Base-by-base conservation (phyloP, 2,888 invertebrate species). In the Tortricodes alternella region DNA sequence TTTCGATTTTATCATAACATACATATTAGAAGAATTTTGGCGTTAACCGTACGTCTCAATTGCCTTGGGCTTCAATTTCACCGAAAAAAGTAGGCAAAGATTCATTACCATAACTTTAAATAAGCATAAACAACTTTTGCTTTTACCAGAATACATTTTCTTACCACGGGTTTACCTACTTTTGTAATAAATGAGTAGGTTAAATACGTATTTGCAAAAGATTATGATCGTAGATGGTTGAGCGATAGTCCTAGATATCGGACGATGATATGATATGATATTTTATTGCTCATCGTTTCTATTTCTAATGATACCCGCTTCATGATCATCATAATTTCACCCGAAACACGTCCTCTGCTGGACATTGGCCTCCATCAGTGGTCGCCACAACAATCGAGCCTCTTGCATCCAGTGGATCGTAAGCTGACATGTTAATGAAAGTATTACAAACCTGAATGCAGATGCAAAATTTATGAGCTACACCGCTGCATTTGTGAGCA, bases 31-130 rank as follows among this genome's bases (percentile, higher is more conserved):
- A n/a, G n/a, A n/a, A n/a, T n/a, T n/a, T n/a, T n/a, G n/a, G n/a
- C n/a, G n/a, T 29, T 9, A 29, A 29, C n/a, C 9, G 29, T 29
- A n/a, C n/a, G n/a, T 11, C 16, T 24, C 24, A 41, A 15, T 24
- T 16, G 37, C 48, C 19, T 2, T 0, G 6, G 19, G 44, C 39
- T 39, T 32, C 29, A 39, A 32, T 53, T 53, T 55, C 53, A 55
- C 41, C 53, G 43, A 49, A 48, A 48, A 49, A 55, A 55, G 48
- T 49, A 55, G 48, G 55, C 27, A 49, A 49, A 38, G 18, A 48
- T 27, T 41, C 34, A 55, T 55, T 55, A 48, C 8, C 53, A 55
- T 55, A 55, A 41, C 27, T 55, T 55, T 41, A 48, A 41, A 55
- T 48, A 39, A 46, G 19, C 34, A 53, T 53, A 48, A 55, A 41